phyloP scores from a whole-genome alignment of 2,888 invertebrate genomes.

The Drosophila demipolita region DNA sequence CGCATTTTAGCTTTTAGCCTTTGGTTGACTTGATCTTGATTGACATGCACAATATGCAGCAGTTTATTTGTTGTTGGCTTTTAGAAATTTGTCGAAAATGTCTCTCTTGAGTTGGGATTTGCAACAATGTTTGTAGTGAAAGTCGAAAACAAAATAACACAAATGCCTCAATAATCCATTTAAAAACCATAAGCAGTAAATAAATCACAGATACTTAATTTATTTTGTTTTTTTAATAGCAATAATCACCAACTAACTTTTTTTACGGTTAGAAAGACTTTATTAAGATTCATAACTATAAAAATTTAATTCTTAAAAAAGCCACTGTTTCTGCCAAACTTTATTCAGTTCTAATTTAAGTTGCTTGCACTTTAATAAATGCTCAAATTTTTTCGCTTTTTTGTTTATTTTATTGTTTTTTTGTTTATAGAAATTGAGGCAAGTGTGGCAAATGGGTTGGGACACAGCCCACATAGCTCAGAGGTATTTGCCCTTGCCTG shows the following conservation, averaged over 20 bases:
- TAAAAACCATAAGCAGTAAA: background rate
- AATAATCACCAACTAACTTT: background rate
- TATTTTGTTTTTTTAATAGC: background rate
- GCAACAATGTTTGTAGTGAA: conserved; percentile 35
- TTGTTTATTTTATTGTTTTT: background rate
- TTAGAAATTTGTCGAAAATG: conserved; percentile 38
- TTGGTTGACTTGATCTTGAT: conserved; percentile 50
- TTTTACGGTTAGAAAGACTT: background rate
- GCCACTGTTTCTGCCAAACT: background rate
- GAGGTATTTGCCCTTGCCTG: conserved; percentile 18
- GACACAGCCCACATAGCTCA: background rate
- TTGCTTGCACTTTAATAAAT: background rate
- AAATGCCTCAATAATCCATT: background rate
- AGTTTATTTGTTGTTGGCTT: conserved; percentile 21
- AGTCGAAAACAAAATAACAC: conserved; percentile 40
- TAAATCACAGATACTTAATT: background rate
- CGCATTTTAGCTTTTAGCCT: conserved; percentile 27
- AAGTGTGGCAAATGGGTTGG: conserved; percentile 20
- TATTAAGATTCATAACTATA: background rate
- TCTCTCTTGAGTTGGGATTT: conserved; percentile 31
- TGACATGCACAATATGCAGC: conserved; percentile 52
- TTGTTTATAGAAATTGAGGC: background rate
- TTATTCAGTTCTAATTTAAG: conserved; percentile 1
- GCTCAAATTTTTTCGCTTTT: background rate
- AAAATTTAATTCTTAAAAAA: conserved; percentile 23